phyloP scores from a whole-genome alignment of 2,888 invertebrate species.

The Agriotes lineatus region DNA sequence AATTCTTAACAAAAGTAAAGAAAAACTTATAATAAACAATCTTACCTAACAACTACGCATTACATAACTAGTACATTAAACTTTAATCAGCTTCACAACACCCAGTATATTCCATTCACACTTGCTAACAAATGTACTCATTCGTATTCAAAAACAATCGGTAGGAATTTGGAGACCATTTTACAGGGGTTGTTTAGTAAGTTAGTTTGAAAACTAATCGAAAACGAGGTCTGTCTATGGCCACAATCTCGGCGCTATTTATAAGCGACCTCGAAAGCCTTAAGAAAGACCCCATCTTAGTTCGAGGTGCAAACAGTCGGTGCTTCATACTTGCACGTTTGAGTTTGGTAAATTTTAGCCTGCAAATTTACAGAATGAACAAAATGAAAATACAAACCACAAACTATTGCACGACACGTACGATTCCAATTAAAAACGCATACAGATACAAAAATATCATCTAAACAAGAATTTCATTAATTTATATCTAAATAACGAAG shows the following conservation, averaged over 20 bases:
- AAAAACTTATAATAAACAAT: conserved; percentile 41
- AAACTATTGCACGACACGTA: conserved; percentile 35
- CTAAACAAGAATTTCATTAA: conserved; percentile 55
- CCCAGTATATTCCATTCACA: conserved; percentile 45
- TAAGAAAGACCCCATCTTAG: conserved; percentile 20
- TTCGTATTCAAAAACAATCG: conserved; percentile 31
- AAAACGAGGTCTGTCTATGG: conserved; percentile 20
- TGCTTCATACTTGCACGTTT: conserved; percentile 12
- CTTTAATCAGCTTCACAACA: conserved; percentile 43
- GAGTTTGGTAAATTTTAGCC: background rate
- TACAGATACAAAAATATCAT: conserved; percentile 61
- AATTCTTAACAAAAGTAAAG: conserved; percentile 42
- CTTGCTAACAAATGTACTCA: conserved; percentile 38
- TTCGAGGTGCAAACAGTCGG: conserved; percentile 27
- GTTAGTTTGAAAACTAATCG: conserved; percentile 30
- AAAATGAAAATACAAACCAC: conserved; percentile 27
- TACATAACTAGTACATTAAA: conserved; percentile 49
- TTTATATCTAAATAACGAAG: conserved; percentile 50
- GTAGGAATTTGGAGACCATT: conserved; percentile 28
- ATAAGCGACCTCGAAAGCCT: conserved; percentile 9
- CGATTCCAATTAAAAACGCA: conserved; percentile 31
- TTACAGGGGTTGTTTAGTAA: conserved; percentile 25
- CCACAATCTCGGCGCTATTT: background rate
- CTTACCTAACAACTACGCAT: conserved; percentile 46
- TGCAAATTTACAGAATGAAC: background rate